Conservation (phyloP, 2,113 vertebrate genomes). For the Emydura subglobosa region DNA sequence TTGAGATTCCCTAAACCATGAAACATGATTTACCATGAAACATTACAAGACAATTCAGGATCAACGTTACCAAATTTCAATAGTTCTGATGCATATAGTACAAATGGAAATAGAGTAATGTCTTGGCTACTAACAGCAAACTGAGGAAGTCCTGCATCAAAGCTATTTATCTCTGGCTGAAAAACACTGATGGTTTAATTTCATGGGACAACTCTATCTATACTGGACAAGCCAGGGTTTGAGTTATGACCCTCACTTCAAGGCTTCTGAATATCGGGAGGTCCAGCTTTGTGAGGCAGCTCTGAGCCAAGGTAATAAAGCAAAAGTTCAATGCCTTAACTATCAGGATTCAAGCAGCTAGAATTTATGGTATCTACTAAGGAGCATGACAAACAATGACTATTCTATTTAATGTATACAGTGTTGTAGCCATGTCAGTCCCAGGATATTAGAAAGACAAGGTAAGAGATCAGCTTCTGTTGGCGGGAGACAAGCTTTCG, state of each 20-base stretch:
- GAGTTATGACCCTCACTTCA: accelerated
- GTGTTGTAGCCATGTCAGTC: neutral
- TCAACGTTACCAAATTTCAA: neutral
- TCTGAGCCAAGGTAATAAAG: neutral
- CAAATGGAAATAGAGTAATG: neutral
- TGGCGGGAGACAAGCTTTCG: neutral
- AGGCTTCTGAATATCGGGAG: neutral
- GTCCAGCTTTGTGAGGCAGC: neutral
- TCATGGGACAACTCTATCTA: neutral
- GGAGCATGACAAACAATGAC: neutral
- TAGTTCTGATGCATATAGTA: accelerated
- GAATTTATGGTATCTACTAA: neutral
- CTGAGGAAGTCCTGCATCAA: neutral
- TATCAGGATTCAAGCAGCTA: neutral
- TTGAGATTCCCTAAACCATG: neutral
- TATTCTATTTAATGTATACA: neutral
- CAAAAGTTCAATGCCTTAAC: neutral
- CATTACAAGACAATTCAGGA: neutral
- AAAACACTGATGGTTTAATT: neutral
- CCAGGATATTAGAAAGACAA: neutral
- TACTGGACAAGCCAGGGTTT: neutral
- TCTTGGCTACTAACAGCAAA: neutral
- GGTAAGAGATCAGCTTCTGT: neutral
- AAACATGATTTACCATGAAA: neutral
- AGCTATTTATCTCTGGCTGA: neutral